Conservation (phyloP, 2,113 vertebrate genomes). For the Lagopus muta region DNA sequence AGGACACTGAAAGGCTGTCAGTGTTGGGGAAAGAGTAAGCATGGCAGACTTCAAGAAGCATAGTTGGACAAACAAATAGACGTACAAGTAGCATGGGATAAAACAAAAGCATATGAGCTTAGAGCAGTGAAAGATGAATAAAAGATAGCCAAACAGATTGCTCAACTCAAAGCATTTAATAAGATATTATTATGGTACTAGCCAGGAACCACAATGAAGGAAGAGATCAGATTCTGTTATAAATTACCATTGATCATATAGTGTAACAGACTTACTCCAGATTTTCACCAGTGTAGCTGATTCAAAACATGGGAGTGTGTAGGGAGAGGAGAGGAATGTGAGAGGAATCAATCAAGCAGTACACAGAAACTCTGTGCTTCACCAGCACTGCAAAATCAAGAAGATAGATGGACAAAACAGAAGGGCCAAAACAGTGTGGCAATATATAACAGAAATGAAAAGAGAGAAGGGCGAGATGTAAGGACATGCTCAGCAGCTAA, state of each 20-base stretch:
- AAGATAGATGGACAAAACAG: neutral
- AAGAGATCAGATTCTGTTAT: neutral
- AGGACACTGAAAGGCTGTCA: neutral
- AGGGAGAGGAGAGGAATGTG: fast-evolving
- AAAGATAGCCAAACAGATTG: neutral
- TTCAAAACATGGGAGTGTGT: neutral
- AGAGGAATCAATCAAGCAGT: neutral
- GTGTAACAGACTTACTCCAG: neutral
- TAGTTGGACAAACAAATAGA: neutral
- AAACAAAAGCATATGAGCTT: constrained; percentile 1
- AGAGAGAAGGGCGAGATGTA: neutral
- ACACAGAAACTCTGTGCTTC: neutral
- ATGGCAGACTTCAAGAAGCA: neutral
- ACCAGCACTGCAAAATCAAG: neutral
- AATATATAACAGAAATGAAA: neutral
- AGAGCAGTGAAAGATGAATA: neutral
- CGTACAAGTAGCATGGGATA: neutral
- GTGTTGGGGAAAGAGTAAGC: neutral
- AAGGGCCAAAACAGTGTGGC: neutral
- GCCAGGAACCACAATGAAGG: neutral
- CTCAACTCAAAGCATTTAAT: neutral
- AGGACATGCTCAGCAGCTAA: neutral
- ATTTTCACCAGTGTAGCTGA: neutral
- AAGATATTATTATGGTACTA: neutral
- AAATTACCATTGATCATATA: neutral